Evolutionary conservation across 2,888 invertebrate genomes (phyloP), one percentile per base, ranked within the genome.

Genomic region (Zele albiditarsus): DNA sequence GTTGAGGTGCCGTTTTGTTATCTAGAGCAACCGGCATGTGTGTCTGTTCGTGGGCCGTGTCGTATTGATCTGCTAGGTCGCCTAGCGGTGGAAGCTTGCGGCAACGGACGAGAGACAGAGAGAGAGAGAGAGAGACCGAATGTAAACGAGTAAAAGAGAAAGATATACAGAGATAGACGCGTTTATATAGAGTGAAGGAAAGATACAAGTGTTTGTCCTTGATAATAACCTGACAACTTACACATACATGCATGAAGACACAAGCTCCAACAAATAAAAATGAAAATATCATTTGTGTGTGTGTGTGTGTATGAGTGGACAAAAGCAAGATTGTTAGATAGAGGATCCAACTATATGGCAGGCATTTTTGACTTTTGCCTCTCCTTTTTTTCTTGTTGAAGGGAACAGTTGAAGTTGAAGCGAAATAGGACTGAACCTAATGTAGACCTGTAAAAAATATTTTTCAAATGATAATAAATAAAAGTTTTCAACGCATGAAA

Each of bases 21-120:
- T 86, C 84, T 85, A 80, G 86, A 86, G 84, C 85, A 73, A 76
- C 75, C 71, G 72, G 65, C 72, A 70, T 76, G 62, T 75, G 72
- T 75, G 70, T 71, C 74, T 74, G 72, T 75, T 72, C 66, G 74
- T 71, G 71, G 75, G 75, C 81, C 82, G 83, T 82, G 86, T 84
- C 84, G 88, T 88, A 88, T 87, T 88, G 88, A 88, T 88, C 88
- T 86, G 84, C 80, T 84, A 87, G 85, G 83, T 85, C 84, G 88
- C 86, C 87, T 85, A 85, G 42, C 88, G 62, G 42, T 42, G 66
- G 72, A 72, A 66, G 72, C 57, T 33, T 65, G 49, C 62, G 46
- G 71, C 42, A 46, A 42, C 38, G 62, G 31, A 63, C 38, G 38
- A 31, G 38, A 6, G 8, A 53, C 6, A 53, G 53, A 53, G 53